Evolutionary conservation across 2,888 invertebrate genomes (phyloP), one percentile per base, ranked within the genome.

Genomic region (Apomyelois bistriatella): DNA sequence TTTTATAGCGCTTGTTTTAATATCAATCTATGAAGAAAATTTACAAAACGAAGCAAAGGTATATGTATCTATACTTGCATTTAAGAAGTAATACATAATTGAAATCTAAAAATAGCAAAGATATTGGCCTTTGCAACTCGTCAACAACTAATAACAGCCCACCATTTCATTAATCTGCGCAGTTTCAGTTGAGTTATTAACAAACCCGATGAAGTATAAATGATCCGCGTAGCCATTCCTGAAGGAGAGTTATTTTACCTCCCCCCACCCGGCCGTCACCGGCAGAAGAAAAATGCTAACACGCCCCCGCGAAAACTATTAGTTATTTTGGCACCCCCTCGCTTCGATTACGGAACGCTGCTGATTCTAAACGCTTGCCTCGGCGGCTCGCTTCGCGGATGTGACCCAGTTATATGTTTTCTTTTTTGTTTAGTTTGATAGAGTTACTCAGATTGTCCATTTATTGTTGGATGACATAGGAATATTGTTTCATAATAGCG

Each of bases 281-380:
- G 80, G 68, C 89, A 90, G 89, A 90, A 90, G 89, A 90, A 90
- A 89, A 90, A 90, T 90, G 89, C 89, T 89, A 89, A 90, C 89
- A 89, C 89, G 86, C 87, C 89, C 84, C 85, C 89, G 84, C 87
- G 83, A 84, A 88, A 90, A 90, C 89, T 90, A 90, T 89, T 90
- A 89, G 87, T 90, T 89, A 89, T 88, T 89, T 90, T 86, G 89
- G 89, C 89, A 87, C 89, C 89, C 88, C 84, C 72, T 64, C 66
- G 70, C 72, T 79, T 79, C 82, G 80, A 84, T 86, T 84, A 86
- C 82, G 79, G 79, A 68, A 79, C 74, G 71, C 74, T 75, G 77
- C 75, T 60, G 60, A 60, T 60, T 58, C 60, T 60, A 54, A 60
- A 56, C 52, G 60, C 58, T 56, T 32, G 13, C 46, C 32, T 13